Conservation (phyloP, 2,113 vertebrate genomes). For the Ranitomeya imitator region DNA sequence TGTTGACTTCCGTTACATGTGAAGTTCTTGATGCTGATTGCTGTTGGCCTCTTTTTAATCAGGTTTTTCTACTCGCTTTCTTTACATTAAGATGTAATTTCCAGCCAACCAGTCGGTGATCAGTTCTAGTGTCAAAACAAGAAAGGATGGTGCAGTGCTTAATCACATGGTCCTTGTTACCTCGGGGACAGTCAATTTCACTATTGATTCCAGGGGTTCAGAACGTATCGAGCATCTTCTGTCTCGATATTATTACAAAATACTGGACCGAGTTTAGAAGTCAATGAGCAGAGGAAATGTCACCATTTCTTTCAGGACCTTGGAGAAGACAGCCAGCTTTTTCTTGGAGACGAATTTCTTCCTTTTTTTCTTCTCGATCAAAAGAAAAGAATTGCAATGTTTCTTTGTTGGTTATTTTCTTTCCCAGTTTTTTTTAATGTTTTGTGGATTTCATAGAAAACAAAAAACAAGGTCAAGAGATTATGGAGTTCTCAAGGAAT, state of each 20-base stretch:
- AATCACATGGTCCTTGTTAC: conserved; percentile 40
- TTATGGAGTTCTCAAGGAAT: neutral
- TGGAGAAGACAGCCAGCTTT: neutral
- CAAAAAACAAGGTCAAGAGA: neutral
- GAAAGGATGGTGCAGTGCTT: conserved; percentile 14
- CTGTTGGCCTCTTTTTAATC: conserved; percentile 41
- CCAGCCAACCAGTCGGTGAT: conserved; percentile 24
- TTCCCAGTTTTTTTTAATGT: neutral
- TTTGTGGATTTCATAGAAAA: neutral
- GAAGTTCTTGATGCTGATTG: conserved; percentile 30
- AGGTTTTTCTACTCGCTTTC: conserved; percentile 24
- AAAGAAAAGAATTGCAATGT: neutral
- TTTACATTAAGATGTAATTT: conserved; percentile 33
- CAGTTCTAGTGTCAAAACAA: conserved; percentile 21
- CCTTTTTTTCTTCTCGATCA: neutral
- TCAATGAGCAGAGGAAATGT: neutral
- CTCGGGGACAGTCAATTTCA: conserved; percentile 32
- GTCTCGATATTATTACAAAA: conserved; percentile 2
- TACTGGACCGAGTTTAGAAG: neutral
- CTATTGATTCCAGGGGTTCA: conserved; percentile 32
- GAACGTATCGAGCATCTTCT: neutral
- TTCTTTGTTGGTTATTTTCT: neutral
- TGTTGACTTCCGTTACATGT: neutral
- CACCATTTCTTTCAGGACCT: neutral
- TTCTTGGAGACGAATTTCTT: neutral